Evolutionary conservation across 2,888 invertebrate genomes (phyloP).

Genomic region (Eupithecia subfuscata): DNA sequence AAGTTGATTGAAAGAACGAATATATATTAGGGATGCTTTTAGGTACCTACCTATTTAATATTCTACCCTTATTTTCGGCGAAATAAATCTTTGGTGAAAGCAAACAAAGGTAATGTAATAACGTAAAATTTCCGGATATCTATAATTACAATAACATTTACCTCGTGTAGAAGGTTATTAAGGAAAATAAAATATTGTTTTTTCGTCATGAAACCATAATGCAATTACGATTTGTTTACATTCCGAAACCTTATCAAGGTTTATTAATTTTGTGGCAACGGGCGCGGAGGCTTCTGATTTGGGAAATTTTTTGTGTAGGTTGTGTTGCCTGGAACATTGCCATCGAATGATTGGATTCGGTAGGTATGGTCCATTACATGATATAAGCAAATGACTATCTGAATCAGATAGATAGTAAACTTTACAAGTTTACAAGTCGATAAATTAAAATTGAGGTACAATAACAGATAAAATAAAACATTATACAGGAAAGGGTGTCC

Average conservation of each 20-base stretch:
- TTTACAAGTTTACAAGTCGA: too few relatives aligned
- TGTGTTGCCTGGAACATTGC: too few relatives aligned
- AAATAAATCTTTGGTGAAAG: neutral
- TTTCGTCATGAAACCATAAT: neutral
- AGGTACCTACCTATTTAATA: too few relatives aligned
- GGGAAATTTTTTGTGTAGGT: neutral
- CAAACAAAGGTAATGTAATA: neutral
- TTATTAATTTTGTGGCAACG: neutral
- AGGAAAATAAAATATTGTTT: neutral
- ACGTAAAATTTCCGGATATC: neutral
- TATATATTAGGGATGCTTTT: too few relatives aligned
- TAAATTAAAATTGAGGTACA: too few relatives aligned
- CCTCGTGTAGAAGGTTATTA: neutral
- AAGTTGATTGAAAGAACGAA: too few relatives aligned
- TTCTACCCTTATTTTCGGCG: neutral
- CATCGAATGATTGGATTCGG: too few relatives aligned
- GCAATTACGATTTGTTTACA: neutral
- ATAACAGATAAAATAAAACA: too few relatives aligned
- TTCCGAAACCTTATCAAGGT: neutral
- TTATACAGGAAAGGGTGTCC: too few relatives aligned
- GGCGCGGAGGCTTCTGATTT: neutral
- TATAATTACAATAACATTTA: neutral
- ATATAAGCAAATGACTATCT: too few relatives aligned
- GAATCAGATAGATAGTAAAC: too few relatives aligned
- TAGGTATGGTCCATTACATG: too few relatives aligned